Evolutionary conservation across 2,797 vertebrate genomes (phyloP).

Genomic region (Oreochromis grahami): DNA sequence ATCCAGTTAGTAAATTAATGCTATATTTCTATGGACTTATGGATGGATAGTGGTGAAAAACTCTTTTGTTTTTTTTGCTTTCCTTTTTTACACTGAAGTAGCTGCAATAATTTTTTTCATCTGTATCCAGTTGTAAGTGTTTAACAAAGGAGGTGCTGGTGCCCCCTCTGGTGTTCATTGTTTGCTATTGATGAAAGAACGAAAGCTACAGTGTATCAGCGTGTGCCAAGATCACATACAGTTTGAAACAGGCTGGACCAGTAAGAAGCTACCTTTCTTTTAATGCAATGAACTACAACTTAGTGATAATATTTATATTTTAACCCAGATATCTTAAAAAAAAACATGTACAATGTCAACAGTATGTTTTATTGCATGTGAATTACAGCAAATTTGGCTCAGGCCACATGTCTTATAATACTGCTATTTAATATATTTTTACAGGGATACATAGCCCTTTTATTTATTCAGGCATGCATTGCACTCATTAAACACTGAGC

Average conservation of each 20-base stretch:
- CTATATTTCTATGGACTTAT: neutral
- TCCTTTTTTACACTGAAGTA: neutral
- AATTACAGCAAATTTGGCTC: neutral
- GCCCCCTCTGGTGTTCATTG: conserved; percentile 45
- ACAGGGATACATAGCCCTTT: neutral
- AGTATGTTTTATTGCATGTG: neutral
- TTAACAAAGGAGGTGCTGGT: neutral
- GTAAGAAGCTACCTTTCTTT: neutral
- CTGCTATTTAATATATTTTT: neutral
- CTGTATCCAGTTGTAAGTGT: neutral
- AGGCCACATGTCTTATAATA: neutral
- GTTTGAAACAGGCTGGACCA: neutral
- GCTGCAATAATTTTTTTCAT: neutral
- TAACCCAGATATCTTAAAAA: neutral
- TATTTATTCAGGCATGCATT: neutral
- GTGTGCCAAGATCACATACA: neutral
- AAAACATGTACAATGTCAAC: neutral
- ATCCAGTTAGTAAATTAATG: neutral
- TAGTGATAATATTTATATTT: neutral
- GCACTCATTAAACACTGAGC: neutral
- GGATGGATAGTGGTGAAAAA: neutral
- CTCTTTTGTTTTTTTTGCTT: neutral
- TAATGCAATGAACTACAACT: neutral
- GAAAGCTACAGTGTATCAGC: neutral
- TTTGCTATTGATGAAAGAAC: neutral